Base-by-base conservation (phyloP, 1,140 invertebrate genomes). In the Euura saliciscinereae region DNA sequence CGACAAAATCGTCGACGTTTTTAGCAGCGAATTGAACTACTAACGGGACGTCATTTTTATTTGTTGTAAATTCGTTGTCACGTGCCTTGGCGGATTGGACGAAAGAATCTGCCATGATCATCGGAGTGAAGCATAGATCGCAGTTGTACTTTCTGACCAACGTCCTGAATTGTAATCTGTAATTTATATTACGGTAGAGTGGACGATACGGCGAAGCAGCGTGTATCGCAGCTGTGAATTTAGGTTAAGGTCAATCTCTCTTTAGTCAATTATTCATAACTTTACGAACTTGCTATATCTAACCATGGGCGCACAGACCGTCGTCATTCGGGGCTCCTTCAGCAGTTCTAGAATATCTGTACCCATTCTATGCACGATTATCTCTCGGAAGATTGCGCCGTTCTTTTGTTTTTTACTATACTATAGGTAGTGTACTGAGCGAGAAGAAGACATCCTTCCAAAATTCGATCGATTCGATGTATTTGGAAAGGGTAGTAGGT, bases 11-110 rank as follows among this genome's bases (percentile, higher is more conserved):
- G 73, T 91, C 82, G 0, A 91, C 84, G 84, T 92, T 93, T 78
- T 95, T 97, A 5, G 97, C 95, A 51, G 97, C 98, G 93, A 99
- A 99, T 84, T 99, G 98, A 7, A 95, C 96, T 77, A 99, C 91
- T 43, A 99, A 80, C 5, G 97, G 97, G 69, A 91, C 87, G 86
- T 98, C 97, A 77, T 88, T 90, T 80, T 81, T 77, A 82, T 91
- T 93, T 6, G 96, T 98, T 6, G 92, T 91, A 85, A 99, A 99
- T 86, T 99, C 97, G 88, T 91, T 96, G 43, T 92, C 87, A 78
- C 98, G 91, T 43, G 97, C 97, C 88, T 97, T 95, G 44, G 91
- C 84, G 74, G 97, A 98, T 82, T 93, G 91, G 66, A 96, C 90
- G 89, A 99, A 99, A 4, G 96, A 97, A 85, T 98, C 94, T 0